Evolutionary conservation across 2,113 vertebrate species (phyloP).

Genomic region (Vanacampus margaritifer): DNA sequence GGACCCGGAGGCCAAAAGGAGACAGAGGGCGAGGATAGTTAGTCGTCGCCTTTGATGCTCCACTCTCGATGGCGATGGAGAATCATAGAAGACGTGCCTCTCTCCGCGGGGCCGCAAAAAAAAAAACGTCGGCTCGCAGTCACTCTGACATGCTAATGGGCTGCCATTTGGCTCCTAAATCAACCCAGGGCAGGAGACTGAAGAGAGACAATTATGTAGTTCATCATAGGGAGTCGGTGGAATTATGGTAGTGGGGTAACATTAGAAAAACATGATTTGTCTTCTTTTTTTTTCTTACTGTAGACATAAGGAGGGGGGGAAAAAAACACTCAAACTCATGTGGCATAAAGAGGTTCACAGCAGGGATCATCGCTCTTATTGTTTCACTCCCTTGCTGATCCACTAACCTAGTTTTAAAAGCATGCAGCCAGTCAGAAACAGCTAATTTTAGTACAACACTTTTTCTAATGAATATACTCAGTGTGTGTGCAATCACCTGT

Average conservation of each 20-base stretch:
- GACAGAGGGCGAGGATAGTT: slow-evolving; percentile 61
- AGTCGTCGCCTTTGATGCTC: slow-evolving; percentile 67
- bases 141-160: slow-evolving; percentile 67
- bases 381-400: slow-evolving; percentile 59
- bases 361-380: slow-evolving; percentile 43
- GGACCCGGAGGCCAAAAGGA: slow-evolving; percentile 60
- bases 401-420: slow-evolving; percentile 75
- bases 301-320: slow-evolving; percentile 4
- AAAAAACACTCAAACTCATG: slow-evolving; percentile 29
- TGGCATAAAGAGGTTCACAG: slow-evolving; percentile 50
- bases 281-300: not conserved
- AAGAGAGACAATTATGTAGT: slow-evolving; percentile 60
- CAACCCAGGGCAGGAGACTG: slow-evolving; percentile 54
- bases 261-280: slow-evolving; percentile 22
- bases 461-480: slow-evolving; percentile 64
- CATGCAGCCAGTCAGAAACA: slow-evolving; percentile 67
- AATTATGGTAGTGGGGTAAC: slow-evolving; percentile 25
- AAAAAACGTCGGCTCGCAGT: slow-evolving; percentile 55
- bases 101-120: slow-evolving; percentile 53
- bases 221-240: slow-evolving; percentile 44
- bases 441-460: slow-evolving; percentile 52
- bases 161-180: slow-evolving; percentile 68
- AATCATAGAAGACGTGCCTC: slow-evolving; percentile 54
- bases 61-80: slow-evolving; percentile 59
- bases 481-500: slow-evolving; percentile 18